phyloP scores from a whole-genome alignment of 2,797 vertebrate genomes.

The Selene dorsalis region DNA sequence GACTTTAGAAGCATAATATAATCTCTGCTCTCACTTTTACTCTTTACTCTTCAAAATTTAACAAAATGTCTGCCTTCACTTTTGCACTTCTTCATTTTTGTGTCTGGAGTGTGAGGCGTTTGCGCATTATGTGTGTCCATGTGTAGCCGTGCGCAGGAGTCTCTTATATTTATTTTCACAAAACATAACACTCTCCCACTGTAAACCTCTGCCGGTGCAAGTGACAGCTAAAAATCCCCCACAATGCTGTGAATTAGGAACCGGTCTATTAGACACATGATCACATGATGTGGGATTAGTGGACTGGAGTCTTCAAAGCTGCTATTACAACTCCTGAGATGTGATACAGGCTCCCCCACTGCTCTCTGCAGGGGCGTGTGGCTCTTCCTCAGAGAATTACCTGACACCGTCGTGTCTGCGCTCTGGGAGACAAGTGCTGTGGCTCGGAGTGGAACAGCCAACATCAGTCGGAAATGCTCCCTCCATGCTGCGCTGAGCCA shows the following conservation, averaged over 20 bases:
- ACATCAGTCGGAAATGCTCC: constrained; percentile 84
- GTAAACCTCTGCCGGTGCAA: constrained; percentile 78
- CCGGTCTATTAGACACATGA: constrained; percentile 86
- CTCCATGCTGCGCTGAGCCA: constrained; percentile 84
- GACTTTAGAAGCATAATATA: constrained; percentile 54
- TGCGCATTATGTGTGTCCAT: constrained; percentile 33
- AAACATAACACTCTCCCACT: constrained; percentile 76
- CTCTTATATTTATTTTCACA: constrained; percentile 78
- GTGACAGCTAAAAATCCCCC: constrained; percentile 83
- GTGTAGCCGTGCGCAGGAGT: constrained; percentile 54
- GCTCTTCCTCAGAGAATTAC: constrained; percentile 86
- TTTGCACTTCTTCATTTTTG: constrained; percentile 36
- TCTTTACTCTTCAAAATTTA: constrained; percentile 60
- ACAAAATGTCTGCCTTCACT: constrained; percentile 53
- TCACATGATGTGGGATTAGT: constrained; percentile 87
- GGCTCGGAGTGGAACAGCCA: constrained; percentile 84
- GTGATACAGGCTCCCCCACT: constrained; percentile 85
- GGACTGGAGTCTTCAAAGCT: constrained; percentile 86
- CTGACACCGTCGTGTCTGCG: constrained; percentile 85
- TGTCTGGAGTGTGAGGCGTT: constrained; percentile 12
- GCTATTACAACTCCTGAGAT: constrained; percentile 87
- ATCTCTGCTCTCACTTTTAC: constrained; percentile 52
- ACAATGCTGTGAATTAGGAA: constrained; percentile 85
- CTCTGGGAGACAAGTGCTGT: constrained; percentile 84
- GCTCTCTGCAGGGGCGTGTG: constrained; percentile 84